Evolutionary conservation across 1,140 invertebrate species (phyloP).

Genomic region (Heliconius hermathena): DNA sequence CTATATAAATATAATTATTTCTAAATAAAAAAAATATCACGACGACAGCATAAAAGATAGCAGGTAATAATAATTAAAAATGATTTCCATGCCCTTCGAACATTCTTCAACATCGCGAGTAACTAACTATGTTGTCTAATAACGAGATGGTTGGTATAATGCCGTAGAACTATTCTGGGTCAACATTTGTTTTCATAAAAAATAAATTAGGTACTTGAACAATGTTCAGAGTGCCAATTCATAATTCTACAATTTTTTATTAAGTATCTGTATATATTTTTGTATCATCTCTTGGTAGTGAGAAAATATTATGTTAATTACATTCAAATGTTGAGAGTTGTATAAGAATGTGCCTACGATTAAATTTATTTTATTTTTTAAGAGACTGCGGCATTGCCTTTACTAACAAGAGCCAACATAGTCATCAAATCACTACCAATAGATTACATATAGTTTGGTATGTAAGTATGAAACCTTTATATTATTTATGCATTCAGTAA

Average conservation of each 20-base stretch:
- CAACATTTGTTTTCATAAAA: constrained; percentile 11
- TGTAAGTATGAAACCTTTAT: no score
- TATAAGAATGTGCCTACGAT: neutral
- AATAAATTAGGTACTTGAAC: constrained; percentile 12
- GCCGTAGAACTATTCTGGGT: constrained; percentile 2
- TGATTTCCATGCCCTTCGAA: neutral
- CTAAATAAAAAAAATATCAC: neutral
- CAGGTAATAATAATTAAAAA: neutral
- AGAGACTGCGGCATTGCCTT: no score
- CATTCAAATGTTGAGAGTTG: neutral
- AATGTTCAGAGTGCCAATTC: constrained; percentile 7
- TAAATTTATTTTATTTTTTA: no score
- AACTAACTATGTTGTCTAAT: constrained; percentile 1
- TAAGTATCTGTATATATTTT: neutral
- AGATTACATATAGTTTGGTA: no score
- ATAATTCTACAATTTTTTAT: neutral
- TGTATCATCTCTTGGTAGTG: neutral
- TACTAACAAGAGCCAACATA: no score
- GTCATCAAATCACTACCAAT: no score
- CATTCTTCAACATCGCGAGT: neutral
- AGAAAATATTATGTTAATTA: neutral
- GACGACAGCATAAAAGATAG: neutral
- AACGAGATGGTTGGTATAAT: neutral
- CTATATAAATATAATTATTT: no score
- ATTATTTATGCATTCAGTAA: no score